phyloP scores from a whole-genome alignment of 2,797 vertebrate genomes.

The Galago senegalensis region DNA sequence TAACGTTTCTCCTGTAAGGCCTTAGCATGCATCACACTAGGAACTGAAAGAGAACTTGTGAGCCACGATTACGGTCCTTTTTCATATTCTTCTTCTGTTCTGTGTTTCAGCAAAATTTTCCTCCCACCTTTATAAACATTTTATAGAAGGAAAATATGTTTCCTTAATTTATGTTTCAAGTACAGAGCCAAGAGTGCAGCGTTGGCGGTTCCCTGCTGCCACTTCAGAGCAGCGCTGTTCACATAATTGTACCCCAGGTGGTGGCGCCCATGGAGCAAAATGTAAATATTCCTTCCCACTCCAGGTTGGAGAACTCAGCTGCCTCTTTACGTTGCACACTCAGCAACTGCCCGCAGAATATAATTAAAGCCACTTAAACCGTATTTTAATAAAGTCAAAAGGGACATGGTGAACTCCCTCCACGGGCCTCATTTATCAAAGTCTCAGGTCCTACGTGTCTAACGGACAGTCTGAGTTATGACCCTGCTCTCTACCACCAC shows the following conservation, averaged over 20 bases:
- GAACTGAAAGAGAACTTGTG: constrained; percentile 51
- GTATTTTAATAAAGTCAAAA: constrained; percentile 63
- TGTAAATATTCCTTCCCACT: not conserved
- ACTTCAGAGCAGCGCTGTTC: not conserved
- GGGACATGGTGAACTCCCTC: constrained; percentile 22
- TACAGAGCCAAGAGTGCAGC: not conserved
- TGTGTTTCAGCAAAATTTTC: constrained; percentile 57
- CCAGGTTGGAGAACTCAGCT: not conserved
- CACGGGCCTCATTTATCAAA: not conserved
- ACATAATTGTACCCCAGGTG: not conserved
- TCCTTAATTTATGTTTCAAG: constrained; percentile 36
- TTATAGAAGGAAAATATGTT: not conserved
- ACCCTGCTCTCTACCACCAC: not conserved
- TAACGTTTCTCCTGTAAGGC: constrained; percentile 56
- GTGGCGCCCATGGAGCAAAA: not conserved
- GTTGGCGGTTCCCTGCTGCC: not conserved
- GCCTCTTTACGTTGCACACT: not conserved
- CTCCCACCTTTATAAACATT: constrained; percentile 48
- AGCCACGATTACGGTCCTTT: constrained; percentile 50
- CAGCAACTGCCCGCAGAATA: constrained; percentile 34
- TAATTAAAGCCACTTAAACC: constrained; percentile 50
- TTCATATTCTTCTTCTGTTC: constrained; percentile 55
- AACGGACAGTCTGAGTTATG: constrained; percentile 25
- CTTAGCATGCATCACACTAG: constrained; percentile 67
- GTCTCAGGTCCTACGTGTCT: not conserved